These are phyloP conservation scores for Thecocarcelia acutangulata DNA, from an alignment of 2,888 invertebrate genomes.

Conservation along the genomic window DNA sequence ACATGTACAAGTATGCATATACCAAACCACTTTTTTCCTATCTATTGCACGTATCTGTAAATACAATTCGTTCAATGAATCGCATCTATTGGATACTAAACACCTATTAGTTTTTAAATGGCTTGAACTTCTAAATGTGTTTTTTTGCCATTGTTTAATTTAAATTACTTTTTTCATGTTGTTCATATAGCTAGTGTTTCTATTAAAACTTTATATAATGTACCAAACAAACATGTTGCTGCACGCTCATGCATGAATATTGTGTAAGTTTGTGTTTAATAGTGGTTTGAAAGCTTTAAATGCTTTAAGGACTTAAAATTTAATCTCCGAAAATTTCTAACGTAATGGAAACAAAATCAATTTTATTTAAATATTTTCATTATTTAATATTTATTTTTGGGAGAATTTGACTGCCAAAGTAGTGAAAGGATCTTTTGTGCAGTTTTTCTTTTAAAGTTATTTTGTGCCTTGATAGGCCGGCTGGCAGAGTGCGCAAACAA, in stretches of 20 bases:
- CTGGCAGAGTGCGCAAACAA: no score
- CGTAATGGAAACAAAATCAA: conserved; percentile 23
- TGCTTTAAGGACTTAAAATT: conserved; percentile 56
- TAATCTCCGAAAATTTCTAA: conserved; percentile 29
- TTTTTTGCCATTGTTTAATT: conserved; percentile 18
- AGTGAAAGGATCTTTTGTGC: no score
- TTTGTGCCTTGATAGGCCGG: no score
- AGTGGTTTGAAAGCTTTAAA: conserved; percentile 45
- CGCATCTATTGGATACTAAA: conserved; percentile 6
- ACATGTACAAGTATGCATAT: neutral
- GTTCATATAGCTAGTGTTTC: conserved; percentile 13
- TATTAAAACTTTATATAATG: conserved; percentile 20
- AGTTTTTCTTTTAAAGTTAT: no score
- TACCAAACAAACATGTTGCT: conserved; percentile 16
- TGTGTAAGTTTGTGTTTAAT: conserved; percentile 23
- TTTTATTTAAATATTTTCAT: conserved; percentile 12
- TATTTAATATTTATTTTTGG: no score
- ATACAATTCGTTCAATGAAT: neutral
- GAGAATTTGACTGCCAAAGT: no score
- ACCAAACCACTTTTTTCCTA: conserved; percentile 33
- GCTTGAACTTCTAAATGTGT: conserved; percentile 40
- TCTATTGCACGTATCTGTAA: neutral
- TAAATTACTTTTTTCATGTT: neutral
- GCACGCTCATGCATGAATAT: neutral
- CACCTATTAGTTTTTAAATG: conserved; percentile 31